Base-by-base conservation (phyloP, 2,797 vertebrate genomes). In the Aphelocoma californica region DNA sequence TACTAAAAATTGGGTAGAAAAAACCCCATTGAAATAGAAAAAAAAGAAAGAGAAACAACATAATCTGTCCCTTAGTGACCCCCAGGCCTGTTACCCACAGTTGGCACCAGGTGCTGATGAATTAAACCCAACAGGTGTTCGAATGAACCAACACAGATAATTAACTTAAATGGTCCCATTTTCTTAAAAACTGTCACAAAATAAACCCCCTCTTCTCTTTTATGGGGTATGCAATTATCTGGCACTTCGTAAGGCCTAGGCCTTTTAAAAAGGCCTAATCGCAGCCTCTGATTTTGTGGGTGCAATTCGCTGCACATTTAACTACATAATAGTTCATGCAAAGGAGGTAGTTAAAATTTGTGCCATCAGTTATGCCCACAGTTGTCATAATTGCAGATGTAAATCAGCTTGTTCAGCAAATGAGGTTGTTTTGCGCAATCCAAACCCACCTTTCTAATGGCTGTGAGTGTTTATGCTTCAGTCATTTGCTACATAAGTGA, bases 111-210 rank as follows among this genome's bases (percentile, higher is more conserved):
- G 85, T 92, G 93, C 82, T 90, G 51, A 31, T 74, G 90, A 95
- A 96, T 96, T 92, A 93, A 91, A 95, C 85, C 65, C 91, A 94
- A 92, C 92, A 97, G 94, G 94, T 96, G 94, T 69, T 96, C 95
- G 77, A 96, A 96, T 87, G 62, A 97, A 40, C 77, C 74, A 85
- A 79, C 86, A 78, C 51, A 94, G 86, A 92, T 79, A 95, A 96
- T 97, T 94, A 95, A 93, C 92, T 91, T 92, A 92, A 97, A 84
- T 92, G 88, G 71, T 62, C 47, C 80, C 54, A 83, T 95, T 97
- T 96, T 83, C 95, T 96, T 96, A 57, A 96, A 96, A 96, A 88
- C 72, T 81, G 67, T 53, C 48, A 81, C 80, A 70, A 82, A 96
- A 90, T 78, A 88, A 90, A 83, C 34, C n/a, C 75, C 48, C 42